A percentile compares a stretch with the other conserved stretches of the same genome.
These are phyloP conservation scores for Philopedon plagiatum DNA, from an alignment of 2,888 invertebrate species.

Conservation along the genomic window DNA sequence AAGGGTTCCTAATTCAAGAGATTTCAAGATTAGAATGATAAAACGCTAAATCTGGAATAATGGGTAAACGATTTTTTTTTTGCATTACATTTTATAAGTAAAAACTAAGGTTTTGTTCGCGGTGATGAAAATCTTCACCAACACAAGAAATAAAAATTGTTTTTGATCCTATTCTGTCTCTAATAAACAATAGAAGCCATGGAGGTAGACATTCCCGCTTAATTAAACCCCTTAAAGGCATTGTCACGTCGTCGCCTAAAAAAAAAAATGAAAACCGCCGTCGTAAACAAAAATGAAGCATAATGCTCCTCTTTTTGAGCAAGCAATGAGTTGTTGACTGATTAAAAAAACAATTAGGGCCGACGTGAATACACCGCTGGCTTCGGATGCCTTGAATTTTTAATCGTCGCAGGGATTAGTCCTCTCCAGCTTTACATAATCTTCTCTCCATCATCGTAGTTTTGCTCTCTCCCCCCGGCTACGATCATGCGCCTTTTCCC, in stretches of 20 bases:
- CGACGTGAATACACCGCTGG: constrained; percentile 46
- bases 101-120: too few species aligned
- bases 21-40: too few species aligned
- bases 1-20: constrained; percentile 37
- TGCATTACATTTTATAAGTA: too few species aligned
- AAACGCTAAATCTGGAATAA: too few species aligned
- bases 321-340: constrained; percentile 52
- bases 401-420: constrained; percentile 58
- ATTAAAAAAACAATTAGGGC: constrained; percentile 53
- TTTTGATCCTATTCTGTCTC: constrained; percentile 95
- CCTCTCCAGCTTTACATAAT: constrained; percentile 52
- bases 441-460: constrained; percentile 48
- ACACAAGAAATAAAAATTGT: too few species aligned
- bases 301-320: constrained; percentile 31
- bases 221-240: constrained; percentile 35
- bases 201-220: constrained; percentile 9
- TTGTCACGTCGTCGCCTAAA: neutral
- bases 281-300: constrained; percentile 18
- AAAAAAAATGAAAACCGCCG: constrained; percentile 20
- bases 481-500: constrained; percentile 48
- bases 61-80: too few species aligned
- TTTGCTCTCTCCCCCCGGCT: constrained; percentile 37
- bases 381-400: constrained; percentile 54
- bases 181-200: constrained; percentile 66
- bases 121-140: too few species aligned